Base-by-base conservation (phyloP, 2,888 invertebrate species). In the Clivina fossor region DNA sequence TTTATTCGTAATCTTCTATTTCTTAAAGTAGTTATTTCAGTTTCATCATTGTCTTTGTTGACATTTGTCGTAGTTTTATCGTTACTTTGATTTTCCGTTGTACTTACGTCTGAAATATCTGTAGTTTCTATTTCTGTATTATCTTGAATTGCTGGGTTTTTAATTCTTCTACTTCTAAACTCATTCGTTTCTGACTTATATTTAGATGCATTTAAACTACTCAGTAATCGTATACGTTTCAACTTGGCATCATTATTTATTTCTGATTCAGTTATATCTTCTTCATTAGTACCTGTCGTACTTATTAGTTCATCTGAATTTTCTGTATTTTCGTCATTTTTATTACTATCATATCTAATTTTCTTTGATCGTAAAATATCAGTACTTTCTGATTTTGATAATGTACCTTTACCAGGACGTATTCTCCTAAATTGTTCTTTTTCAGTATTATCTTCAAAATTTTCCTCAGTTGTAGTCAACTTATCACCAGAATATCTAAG, bases 401-500 rank as follows among this genome's bases (percentile, higher is more conserved):
- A 18, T 4, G 22, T 18, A 15, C 43, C 24, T 24, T 48, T 51
- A 18, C 28, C 37, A 26, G 35, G 35, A 40, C 49, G 13, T 8
- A 46, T 33, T 20, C 38, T 26, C 47, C 37, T 28, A 9, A n/a
- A 8, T 48, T 19, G 9, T 4, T 51, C 19, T 11, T 18, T 19
- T 22, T 51, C 33, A 11, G 51, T 40, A 22, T 32, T 33, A 15
- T 26, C 16, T 41, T 28, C n/a, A n/a, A n/a, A n/a, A n/a, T n/a
- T 40, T 16, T 26, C 30, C 37, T 58, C 43, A 28, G 19, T 44
- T 33, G 30, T 28, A 18, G 26, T 19, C 8, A 54, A 28, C 19
- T 20, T 33, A 26, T 43, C 28, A n/a, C 32, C 44, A 5, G 30
- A 63, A 46, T 73, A 69, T 64, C 71, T 73, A 13, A 47, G 32